These are phyloP conservation scores for Miltochrista miniata DNA, from an alignment of 2,888 invertebrate species.

Conservation along the genomic window DNA sequence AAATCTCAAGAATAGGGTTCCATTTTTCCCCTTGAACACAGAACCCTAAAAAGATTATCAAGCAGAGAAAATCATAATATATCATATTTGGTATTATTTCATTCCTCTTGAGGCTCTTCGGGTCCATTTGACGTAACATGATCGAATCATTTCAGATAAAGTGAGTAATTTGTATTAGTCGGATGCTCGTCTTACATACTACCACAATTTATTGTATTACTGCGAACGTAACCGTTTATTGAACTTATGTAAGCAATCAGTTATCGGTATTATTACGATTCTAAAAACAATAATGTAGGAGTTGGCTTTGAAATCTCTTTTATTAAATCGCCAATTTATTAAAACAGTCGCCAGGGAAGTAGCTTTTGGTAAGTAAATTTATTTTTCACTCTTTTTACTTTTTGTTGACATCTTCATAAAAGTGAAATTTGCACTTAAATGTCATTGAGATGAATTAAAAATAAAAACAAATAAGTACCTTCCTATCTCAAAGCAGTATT, in stretches of 20 bases:
- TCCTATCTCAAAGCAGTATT: too few relatives aligned
- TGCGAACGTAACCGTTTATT: slow-evolving; percentile 4
- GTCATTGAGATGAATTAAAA: too few relatives aligned
- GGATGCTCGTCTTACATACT: slow-evolving; percentile 6
- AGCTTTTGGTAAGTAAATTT: too few relatives aligned
- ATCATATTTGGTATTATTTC: background rate
- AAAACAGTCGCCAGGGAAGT: too few relatives aligned
- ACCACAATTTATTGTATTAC: slow-evolving; percentile 1
- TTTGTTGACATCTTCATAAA: too few relatives aligned
- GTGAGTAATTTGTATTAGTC: slow-evolving; percentile 3
- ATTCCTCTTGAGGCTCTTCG: background rate
- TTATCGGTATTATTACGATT: background rate
- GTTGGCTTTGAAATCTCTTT: background rate
- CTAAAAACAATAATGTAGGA: background rate
- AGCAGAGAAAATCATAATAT: background rate
- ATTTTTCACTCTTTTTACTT: too few relatives aligned
- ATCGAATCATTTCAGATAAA: slow-evolving; percentile 1
- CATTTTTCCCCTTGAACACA: too few relatives aligned
- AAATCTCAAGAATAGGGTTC: too few relatives aligned
- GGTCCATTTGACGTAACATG: slow-evolving; percentile 3
- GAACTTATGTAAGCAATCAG: slow-evolving; percentile 2
- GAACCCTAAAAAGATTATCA: slow-evolving; percentile 4
- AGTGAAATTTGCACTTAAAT: too few relatives aligned
- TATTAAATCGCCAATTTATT: background rate
- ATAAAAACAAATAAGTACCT: too few relatives aligned